Conservation (phyloP, 2,113 vertebrate species). For the Pluvianellus socialis region DNA sequence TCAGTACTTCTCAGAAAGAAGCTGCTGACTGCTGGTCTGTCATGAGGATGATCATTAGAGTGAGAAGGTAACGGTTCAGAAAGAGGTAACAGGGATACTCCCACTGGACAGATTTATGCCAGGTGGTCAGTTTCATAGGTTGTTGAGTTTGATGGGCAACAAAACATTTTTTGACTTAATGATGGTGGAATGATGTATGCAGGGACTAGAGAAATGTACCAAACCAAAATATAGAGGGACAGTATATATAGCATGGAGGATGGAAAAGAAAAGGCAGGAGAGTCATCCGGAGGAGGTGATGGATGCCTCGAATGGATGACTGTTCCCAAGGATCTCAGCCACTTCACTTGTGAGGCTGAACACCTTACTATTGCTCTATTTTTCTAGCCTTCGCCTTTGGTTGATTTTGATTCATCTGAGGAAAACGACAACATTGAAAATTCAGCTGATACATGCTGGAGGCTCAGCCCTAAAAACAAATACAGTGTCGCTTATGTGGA, state of each 20-base stretch:
- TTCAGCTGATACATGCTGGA: background rate
- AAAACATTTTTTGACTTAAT: background rate
- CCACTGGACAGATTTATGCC: background rate
- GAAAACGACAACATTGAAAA: background rate
- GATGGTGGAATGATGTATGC: background rate
- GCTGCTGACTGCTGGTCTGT: fast-evolving
- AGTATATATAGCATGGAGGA: background rate
- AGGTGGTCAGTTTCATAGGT: background rate
- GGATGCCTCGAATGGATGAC: background rate
- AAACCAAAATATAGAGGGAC: background rate
- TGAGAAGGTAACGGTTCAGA: background rate
- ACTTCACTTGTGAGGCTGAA: background rate
- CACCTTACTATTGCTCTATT: background rate
- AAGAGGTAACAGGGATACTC: background rate
- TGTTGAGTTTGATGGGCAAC: background rate
- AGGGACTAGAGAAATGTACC: background rate
- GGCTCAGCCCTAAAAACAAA: background rate
- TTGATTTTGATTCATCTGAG: background rate
- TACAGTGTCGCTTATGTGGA: background rate
- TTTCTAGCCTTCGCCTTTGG: background rate
- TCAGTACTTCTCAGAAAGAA: background rate
- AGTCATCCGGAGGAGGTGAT: background rate
- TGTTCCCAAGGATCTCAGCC: background rate
- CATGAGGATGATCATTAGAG: background rate
- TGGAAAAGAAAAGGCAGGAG: background rate